Evolutionary conservation across 2,797 vertebrate genomes (phyloP), one percentile per base, ranked within the genome.

Genomic region (Gymnoscopelus braueri): DNA sequence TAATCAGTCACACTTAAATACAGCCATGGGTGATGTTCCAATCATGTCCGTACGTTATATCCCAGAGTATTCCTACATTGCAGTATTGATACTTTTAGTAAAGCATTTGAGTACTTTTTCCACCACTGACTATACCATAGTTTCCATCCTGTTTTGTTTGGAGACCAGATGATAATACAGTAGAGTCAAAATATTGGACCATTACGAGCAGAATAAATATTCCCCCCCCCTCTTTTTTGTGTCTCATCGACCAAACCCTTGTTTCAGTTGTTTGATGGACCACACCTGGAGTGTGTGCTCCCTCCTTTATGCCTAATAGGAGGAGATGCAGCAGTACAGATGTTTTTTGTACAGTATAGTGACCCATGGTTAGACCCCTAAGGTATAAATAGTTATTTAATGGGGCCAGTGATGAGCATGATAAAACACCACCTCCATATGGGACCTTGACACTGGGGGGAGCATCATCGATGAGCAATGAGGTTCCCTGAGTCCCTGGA

Each of bases 381-480:
- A 9, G 71, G 75, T 87, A 88, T 87, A 91, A 90, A 91, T 89
- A 91, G 85, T 88, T 85, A 83, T 90, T 88, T 29, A 29, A 89
- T 86, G 78, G 85, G 82, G 83, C 65, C 85, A 85, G 77, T 80
- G 77, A 74, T 69, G 78, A 87, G 83, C 78, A 87, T 88, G 88
- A 91, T 91, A 88, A 91, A 91, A 90, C 72, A 81, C 78, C 67
- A 79, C 82, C 72, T 88, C 86, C 83, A 85, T 84, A 84, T 80
- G 82, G 83, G 84, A 74, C 50, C 62, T 80, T 59, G 61, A 87
- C 80, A 81, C 65, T 29, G 26, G 26, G 72, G 77, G 79, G 69
- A 54, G 29, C 65, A 81, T 85, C 53, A 70, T 82, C 74, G 74
- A 63, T 83, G 86, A 91, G 78, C 82, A 89, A 92, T 81, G 79